Percentiles rank a stretch among this genome's conserved stretches.
phyloP scores from a whole-genome alignment of 2,113 vertebrate species.

The Collichthys lucidus region DNA sequence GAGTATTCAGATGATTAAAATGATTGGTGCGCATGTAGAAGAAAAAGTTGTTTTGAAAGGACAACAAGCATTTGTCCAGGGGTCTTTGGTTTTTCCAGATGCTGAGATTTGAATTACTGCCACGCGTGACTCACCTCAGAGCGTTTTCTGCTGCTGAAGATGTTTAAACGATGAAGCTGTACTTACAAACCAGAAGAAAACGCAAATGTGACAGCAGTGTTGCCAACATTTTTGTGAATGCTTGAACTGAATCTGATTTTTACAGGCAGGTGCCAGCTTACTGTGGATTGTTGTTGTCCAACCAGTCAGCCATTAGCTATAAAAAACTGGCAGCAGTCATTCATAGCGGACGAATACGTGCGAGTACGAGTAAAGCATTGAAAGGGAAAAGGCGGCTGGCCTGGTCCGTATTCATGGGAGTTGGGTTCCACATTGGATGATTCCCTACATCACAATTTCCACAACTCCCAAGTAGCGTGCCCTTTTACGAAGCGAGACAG shows the following conservation, averaged over 20 bases:
- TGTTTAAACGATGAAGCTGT: not conserved
- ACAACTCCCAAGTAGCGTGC: not conserved
- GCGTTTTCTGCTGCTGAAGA: not conserved
- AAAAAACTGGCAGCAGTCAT: constrained; percentile 2
- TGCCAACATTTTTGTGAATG: no score
- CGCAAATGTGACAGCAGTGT: not conserved
- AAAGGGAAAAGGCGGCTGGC: not conserved
- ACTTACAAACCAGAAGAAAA: not conserved
- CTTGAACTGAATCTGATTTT: not conserved
- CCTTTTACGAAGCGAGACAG: not conserved
- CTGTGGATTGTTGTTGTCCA: not conserved
- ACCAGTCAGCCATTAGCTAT: not conserved
- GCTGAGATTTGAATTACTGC: constrained; percentile 13
- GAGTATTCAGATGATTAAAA: constrained; percentile 65
- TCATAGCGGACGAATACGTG: not conserved
- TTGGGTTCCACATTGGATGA: not conserved
- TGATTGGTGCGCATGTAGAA: constrained; percentile 57
- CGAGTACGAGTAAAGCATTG: not conserved
- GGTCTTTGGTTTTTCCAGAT: constrained; percentile 45
- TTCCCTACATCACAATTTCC: not conserved
- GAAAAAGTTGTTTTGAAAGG: constrained; percentile 28
- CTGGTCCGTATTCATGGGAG: not conserved
- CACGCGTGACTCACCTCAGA: not conserved
- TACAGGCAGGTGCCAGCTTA: not conserved
- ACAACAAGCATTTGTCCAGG: constrained; percentile 37